Evolutionary conservation across 1,140 invertebrate genomes (phyloP), one percentile per base, ranked within the genome.

Genomic region (Adelges cooleyi): DNA sequence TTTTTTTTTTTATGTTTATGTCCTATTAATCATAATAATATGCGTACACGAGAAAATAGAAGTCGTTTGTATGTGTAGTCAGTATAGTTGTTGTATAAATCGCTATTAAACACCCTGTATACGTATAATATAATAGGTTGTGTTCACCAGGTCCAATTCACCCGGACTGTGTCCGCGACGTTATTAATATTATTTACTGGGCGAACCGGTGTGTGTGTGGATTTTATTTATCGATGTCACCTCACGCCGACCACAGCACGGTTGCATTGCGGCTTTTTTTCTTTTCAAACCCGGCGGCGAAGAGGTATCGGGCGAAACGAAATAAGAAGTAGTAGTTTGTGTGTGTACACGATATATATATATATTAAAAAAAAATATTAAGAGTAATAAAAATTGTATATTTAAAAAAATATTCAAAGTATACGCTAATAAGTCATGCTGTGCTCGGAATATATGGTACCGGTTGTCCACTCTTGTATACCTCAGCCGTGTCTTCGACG

Each of bases 391-490:
- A 62, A 62, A 62, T 62, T 48, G 42, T 62, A 62, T 62, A 62
- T 62, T 62, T 62, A 62, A 62, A 62, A n/a, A n/a, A 48, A 48
- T 62, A 62, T 62, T 62, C 56, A 62, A 62, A 62, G 56, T 46
- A 50, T 27, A 48, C 56, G 56, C 56, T 62, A 62, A 62, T 62
- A 62, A 62, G 56, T 62, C 56, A 62, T 62, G 56, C 56, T 62
- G 56, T 25, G 56, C 46, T 62, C 17, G 56, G 18, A 62, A 62
- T 62, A 62, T 62, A 62, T 62, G 27, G 40, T 62, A 62, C 56
- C 56, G 25, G 56, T 62, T 62, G 56, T 62, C 56, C 56, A 33
- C 40, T 44, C 13, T 33, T n/a, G n/a, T n/a, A n/a, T n/a, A n/a
- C 29, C 11, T 33, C 29, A 33, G 29, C 29, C 25, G 29, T 18